Percentiles rank a stretch among this genome's conserved stretches.
Conservation (phyloP, 2,888 invertebrate genomes). For the Ctena decussata region DNA sequence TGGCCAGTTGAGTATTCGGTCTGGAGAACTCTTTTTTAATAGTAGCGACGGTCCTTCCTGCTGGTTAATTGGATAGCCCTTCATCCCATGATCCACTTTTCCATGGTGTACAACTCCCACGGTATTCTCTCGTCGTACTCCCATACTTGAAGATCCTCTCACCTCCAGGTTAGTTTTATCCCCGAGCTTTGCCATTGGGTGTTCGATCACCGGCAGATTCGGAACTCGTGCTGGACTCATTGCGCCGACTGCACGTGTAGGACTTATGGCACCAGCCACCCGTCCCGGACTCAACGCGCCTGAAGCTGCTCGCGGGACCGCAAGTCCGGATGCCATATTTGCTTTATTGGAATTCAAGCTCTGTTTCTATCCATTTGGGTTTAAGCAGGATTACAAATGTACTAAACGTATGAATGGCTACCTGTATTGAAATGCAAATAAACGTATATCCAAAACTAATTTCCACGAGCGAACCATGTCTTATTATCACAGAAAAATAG, state of each 20-base stretch:
- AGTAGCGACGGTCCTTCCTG: constrained; percentile 14
- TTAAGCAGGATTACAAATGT: too few relatives aligned
- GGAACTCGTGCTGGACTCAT: constrained; percentile 58
- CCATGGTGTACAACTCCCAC: constrained; percentile 36
- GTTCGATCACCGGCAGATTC: constrained; percentile 71
- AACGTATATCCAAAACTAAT: too few relatives aligned
- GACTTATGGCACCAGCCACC: background rate
- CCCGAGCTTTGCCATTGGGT: constrained; percentile 70
- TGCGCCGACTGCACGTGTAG: constrained; percentile 46
- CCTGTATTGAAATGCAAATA: too few relatives aligned
- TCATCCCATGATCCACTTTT: constrained; percentile 37
- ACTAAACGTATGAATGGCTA: too few relatives aligned
- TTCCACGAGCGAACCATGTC: too few relatives aligned
- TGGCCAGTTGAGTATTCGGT: constrained; percentile 71
- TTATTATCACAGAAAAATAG: too few relatives aligned
- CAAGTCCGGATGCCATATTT: constrained; percentile 59
- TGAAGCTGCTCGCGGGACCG: background rate
- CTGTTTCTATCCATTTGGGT: too few relatives aligned
- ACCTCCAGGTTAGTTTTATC: constrained; percentile 65
- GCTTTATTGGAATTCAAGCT: background rate
- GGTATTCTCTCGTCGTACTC: constrained; percentile 23
- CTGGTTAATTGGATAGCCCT: background rate
- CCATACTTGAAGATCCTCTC: constrained; percentile 63
- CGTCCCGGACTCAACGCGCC: background rate
- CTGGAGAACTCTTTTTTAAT: constrained; percentile 60